Base-by-base conservation (phyloP, 2,113 vertebrate species). In the Scomber scombrus region DNA sequence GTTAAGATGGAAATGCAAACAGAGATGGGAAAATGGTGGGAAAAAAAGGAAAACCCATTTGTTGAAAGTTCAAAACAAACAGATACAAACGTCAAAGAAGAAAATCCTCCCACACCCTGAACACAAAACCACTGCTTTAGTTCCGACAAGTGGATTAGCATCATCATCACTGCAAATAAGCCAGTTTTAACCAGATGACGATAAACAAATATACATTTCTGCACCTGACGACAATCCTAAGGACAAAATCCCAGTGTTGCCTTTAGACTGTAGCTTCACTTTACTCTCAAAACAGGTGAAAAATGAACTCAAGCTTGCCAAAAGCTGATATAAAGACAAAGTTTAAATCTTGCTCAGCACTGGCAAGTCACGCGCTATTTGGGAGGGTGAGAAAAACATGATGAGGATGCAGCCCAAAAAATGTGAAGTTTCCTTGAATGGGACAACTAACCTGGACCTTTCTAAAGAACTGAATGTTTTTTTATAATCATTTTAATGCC, bases 61-160 rank as follows among this genome's bases (percentile, higher is more conserved):
- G 3, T 12, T 61, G 14, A 54, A 47, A 18, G 21, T 12, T 5
- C 11, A 26, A 71, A 71, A 71, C 68, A 58, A 16, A 71, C 46
- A 34, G n/a, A 29, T 7, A 31, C 0, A 11, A 60, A 49, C 13
- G 19, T 14, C 2, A 49, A n/a, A 51, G 31, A 56, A 11, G 54
- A 74, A 65, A 52, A 57, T 55, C 13, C 57, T 77, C 2, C 50
- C 50, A 60, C 43, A 58, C 11, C 16, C 43, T 11, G 21, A 49
- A 45, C 26, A 67, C 11, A 23, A 23, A 63, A 63, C 2, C 7
- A 19, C 2, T 19, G 11, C 8, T 81, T 73, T 11, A 19, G 3
- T 46, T 61, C 0, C 15, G 34, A 8, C 16, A 23, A 45, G 21
- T 18, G 4, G n/a, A 52, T 40, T 16, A 63, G 34, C 21, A 51